Conservation (phyloP, 2,888 invertebrate genomes). For the Ptilodon capucinus region DNA sequence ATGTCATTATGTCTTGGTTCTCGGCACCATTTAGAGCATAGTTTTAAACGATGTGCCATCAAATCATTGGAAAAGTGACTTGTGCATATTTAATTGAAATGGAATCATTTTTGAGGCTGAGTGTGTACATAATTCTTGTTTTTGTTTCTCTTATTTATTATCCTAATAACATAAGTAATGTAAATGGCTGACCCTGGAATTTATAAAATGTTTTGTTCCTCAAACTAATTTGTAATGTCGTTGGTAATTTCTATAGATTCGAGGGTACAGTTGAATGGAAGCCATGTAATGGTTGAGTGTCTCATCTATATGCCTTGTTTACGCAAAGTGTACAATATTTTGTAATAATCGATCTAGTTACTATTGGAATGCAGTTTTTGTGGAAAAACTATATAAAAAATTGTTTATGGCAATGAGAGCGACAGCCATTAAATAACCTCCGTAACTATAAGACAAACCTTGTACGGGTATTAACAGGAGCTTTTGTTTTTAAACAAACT, state of each 20-base stretch:
- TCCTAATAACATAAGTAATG: constrained; percentile 38
- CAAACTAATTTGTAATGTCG: too few species aligned
- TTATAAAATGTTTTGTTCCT: too few species aligned
- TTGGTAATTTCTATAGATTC: too few species aligned
- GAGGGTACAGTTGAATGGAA: too few species aligned
- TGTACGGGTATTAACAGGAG: too few species aligned
- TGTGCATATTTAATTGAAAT: constrained; percentile 34
- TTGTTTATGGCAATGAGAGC: too few species aligned
- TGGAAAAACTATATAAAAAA: background rate
- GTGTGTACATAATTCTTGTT: constrained; percentile 63
- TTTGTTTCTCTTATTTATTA: constrained; percentile 59
- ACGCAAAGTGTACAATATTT: constrained; percentile 7
- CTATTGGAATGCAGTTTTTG: background rate
- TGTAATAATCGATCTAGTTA: background rate
- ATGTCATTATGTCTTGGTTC: constrained; percentile 18
- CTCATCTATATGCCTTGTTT: constrained; percentile 13
- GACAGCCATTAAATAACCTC: too few species aligned
- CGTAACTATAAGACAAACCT: too few species aligned
- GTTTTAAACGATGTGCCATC: constrained; percentile 52
- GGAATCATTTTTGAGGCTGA: constrained; percentile 64
- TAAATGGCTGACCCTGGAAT: too few species aligned
- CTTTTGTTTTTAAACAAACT: too few species aligned
- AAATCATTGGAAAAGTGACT: constrained; percentile 24
- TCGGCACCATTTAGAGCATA: constrained; percentile 42
- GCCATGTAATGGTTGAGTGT: constrained; percentile 60